Percentiles rank a stretch among this genome's conserved stretches.
These are phyloP conservation scores for Hoplodrina ambigua DNA, from an alignment of 2,888 invertebrate genomes.

Conservation along the genomic window DNA sequence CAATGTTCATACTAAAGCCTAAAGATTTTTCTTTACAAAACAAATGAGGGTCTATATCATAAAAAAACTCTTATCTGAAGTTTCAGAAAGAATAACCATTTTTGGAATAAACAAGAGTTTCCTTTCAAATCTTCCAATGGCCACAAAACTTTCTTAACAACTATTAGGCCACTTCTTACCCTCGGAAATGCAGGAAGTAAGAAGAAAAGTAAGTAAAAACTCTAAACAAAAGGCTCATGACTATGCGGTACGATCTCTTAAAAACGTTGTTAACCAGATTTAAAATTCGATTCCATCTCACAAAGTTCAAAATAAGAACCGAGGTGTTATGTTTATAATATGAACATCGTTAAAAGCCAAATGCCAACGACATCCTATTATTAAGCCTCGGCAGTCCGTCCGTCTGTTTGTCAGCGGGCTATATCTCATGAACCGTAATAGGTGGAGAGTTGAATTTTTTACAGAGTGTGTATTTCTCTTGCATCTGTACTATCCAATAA, in stretches of 20 bases:
- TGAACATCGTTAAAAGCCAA: too few species aligned
- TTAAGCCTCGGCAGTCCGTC: too few species aligned
- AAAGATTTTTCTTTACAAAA: too few species aligned
- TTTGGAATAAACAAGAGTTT: constrained; percentile 28
- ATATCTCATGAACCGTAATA: too few species aligned
- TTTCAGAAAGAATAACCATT: neutral
- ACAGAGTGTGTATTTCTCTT: too few species aligned
- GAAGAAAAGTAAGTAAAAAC: constrained; percentile 45
- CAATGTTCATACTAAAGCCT: too few species aligned
- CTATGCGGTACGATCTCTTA: constrained; percentile 1
- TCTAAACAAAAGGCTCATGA: constrained; percentile 19
- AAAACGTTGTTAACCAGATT: neutral
- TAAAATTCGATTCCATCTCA: neutral
- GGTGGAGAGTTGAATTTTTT: too few species aligned
- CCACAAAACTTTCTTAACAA: constrained; percentile 20
- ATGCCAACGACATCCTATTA: too few species aligned
- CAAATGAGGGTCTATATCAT: neutral
- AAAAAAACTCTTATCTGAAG: neutral
- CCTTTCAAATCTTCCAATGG: constrained; percentile 18
- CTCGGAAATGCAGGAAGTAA: constrained; percentile 7
- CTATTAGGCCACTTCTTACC: constrained; percentile 7
- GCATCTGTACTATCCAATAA: too few species aligned
- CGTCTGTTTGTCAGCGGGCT: too few species aligned
- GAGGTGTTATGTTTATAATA: too few species aligned
- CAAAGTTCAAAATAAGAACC: neutral